phyloP scores from a whole-genome alignment of 2,888 invertebrate genomes.

The Atethmia centrago region DNA sequence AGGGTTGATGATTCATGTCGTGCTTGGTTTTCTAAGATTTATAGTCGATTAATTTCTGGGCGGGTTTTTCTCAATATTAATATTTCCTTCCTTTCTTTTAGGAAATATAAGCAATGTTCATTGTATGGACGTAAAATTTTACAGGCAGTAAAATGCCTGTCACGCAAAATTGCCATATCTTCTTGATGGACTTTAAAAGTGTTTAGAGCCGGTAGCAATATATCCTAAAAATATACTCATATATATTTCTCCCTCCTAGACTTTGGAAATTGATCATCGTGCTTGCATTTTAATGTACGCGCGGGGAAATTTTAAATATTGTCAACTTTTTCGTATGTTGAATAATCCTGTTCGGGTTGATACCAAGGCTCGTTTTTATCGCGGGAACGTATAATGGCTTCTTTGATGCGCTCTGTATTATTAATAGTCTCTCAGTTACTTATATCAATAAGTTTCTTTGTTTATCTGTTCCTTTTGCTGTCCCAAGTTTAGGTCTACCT shows the following conservation, averaged over 20 bases:
- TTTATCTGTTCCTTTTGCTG: conserved; percentile 59
- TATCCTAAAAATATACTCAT: background rate
- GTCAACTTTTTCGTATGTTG: conserved; percentile 49
- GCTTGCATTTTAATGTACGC: conserved; percentile 15
- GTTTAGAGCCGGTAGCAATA: conserved; percentile 21
- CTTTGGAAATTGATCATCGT: conserved; percentile 11
- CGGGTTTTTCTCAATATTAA: background rate
- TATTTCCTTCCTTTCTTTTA: conserved; percentile 1
- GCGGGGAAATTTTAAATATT: conserved; percentile 19
- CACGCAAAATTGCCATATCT: conserved; percentile 28
- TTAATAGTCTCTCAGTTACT: conserved; percentile 55
- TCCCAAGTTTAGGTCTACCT: conserved; percentile 30
- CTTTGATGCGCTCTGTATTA: conserved; percentile 66
- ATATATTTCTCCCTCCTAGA: conserved; percentile 3
- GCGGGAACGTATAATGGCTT: conserved; percentile 62
- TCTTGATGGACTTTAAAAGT: conserved; percentile 25
- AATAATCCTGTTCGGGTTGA: conserved; percentile 58
- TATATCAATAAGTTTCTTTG: conserved; percentile 66
- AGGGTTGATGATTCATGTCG: background rate
- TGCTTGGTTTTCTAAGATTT: background rate
- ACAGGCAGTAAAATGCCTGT: conserved; percentile 27
- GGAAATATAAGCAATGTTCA: conserved; percentile 11
- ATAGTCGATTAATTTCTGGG: background rate
- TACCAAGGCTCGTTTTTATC: conserved; percentile 67
- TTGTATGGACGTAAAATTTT: conserved; percentile 20